Evolutionary conservation across 2,113 vertebrate species (phyloP), one percentile per base, ranked within the genome.

Genomic region (Nibea coibor): DNA sequence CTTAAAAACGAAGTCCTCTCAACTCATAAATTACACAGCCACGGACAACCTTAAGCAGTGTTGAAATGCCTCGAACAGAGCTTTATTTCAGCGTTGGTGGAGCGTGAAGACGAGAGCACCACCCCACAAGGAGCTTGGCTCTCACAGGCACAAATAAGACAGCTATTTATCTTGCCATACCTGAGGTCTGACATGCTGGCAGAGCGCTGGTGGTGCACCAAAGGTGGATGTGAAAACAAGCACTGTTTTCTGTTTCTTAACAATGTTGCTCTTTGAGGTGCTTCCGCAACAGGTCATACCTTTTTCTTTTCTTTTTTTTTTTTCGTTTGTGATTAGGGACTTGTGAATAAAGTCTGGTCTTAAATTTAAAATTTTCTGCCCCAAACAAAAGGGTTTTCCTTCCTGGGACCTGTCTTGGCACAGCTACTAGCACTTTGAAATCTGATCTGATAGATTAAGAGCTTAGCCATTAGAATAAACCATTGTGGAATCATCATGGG

Each of bases 51-150:
- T 95, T 94, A 94, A 95, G 93, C 93, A 8, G 91, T 91, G 94
- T 92, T 95, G 95, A 95, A 95, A 95, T 93, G 90, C 91, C 86
- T 92, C 87, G 89, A 94, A 93, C 94, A 88, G 91, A 89, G 94
- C 94, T 95, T 95, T 95, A 94, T 94, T 95, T 95, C 93, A 95
- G 85, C 54, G 81, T 63, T 89, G 92, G 86, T 87, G 93, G 90
- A 94, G 94, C 94, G 86, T 95, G 92, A 91, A 83, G 74, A 90
- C 87, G 85, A 87, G 90, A 92, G 89, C 91, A 91, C 89, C 93
- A 87, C 93, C 93, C 90, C 91, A 88, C 93, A 88, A 90, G 90
- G 82, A 93, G 90, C 85, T 72, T 45, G 69, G 83, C 89, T 93
- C 93, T 87, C 91, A 87, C 90, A 89, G 80, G 82, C 85, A 72